Conservation (phyloP, 2,113 vertebrate species). For the Gulo gulo region DNA sequence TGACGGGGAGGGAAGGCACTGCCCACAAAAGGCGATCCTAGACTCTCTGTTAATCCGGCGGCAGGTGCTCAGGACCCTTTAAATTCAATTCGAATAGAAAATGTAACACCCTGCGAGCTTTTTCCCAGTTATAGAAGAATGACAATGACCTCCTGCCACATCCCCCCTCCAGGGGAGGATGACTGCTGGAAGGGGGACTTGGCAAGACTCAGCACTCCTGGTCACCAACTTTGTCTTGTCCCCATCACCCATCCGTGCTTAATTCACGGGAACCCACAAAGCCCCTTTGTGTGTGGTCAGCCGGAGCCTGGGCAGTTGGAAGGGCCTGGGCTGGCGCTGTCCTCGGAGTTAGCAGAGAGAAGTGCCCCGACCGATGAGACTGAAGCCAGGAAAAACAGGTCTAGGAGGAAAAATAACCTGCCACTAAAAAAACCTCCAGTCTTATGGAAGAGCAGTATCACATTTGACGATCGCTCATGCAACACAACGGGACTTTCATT, state of each 20-base stretch:
- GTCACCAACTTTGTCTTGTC: background rate
- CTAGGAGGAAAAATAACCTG: constrained; percentile 61
- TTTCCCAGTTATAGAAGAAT: background rate
- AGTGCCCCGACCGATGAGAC: constrained; percentile 69
- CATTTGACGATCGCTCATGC: constrained; percentile 71
- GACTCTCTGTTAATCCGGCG: background rate
- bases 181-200: background rate
- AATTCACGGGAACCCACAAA: constrained; percentile 79
- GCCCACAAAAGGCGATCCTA: background rate
- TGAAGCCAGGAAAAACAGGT: constrained; percentile 80
- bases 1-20: background rate
- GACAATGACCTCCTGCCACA: background rate
- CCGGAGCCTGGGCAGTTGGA: constrained; percentile 38
- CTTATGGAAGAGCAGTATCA: constrained; percentile 79
- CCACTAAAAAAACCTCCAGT: constrained; percentile 69
- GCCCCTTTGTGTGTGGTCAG: constrained; percentile 75
- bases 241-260: constrained; percentile 29
- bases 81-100: background rate
- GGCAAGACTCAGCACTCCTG: background rate
- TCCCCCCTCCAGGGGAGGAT: background rate
- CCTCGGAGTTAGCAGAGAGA: constrained; percentile 61
- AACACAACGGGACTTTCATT: constrained; percentile 75
- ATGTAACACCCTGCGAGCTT: background rate
- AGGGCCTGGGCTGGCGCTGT: constrained; percentile 69
- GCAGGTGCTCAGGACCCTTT: background rate